These are phyloP conservation scores for Micropterix aruncella DNA, from an alignment of 2,888 invertebrate species.

Conservation along the genomic window DNA sequence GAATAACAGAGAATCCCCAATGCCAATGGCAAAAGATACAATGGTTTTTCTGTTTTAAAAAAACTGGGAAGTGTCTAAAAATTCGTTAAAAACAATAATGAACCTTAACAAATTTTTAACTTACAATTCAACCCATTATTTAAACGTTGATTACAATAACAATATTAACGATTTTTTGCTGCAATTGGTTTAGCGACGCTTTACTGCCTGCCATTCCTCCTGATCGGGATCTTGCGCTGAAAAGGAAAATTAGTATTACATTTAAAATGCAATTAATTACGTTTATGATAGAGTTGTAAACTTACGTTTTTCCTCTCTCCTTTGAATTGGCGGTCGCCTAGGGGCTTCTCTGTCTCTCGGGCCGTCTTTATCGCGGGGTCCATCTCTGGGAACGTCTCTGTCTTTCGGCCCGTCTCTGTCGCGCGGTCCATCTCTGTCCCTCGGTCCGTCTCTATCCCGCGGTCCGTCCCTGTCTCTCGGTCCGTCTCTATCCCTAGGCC, in stretches of 20 bases:
- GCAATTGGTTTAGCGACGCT: constrained; percentile 27
- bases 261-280: background rate
- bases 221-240: constrained; percentile 38
- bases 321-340: constrained; percentile 22
- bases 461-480: constrained; percentile 18
- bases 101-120: too few relatives aligned
- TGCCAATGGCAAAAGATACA: too few relatives aligned
- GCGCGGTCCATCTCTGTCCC: constrained; percentile 17
- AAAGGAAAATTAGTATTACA: constrained; percentile 10
- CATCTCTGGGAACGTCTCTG: constrained; percentile 7
- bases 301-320: constrained; percentile 36
- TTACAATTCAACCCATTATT: too few relatives aligned
- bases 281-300: too few relatives aligned
- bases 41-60: too few relatives aligned
- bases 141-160: too few relatives aligned
- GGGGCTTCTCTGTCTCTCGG: constrained; percentile 13
- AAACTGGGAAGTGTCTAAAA: too few relatives aligned
- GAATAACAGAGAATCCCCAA: too few relatives aligned
- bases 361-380: constrained; percentile 8
- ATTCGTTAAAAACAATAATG: too few relatives aligned
- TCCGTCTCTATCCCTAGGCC: constrained; percentile 13
- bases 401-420: constrained; percentile 12
- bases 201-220: constrained; percentile 45
- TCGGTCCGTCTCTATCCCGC: constrained; percentile 17
- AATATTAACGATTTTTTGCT: too few relatives aligned